phyloP scores from a whole-genome alignment of 1,140 invertebrate species.

The Papilio xuthus region DNA sequence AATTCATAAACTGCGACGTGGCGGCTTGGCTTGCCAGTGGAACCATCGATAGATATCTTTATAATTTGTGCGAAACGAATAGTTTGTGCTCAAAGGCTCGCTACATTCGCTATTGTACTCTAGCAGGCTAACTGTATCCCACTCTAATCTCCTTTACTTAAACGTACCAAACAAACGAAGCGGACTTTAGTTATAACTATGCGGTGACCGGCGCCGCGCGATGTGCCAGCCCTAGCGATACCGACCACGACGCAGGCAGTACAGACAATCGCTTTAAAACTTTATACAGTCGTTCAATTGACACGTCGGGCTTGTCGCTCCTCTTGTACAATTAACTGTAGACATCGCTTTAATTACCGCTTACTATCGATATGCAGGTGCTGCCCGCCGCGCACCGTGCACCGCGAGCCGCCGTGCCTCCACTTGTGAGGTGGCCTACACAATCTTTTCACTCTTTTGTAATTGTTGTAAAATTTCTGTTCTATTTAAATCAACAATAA shows the following conservation, averaged over 20 bases:
- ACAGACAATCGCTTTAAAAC: slow-evolving; percentile 58
- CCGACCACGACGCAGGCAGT: neutral
- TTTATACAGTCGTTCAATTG: slow-evolving; percentile 77
- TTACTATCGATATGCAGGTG: slow-evolving; percentile 39
- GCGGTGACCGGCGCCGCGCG: neutral
- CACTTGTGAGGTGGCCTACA: too few species aligned
- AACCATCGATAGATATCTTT: slow-evolving; percentile 35
- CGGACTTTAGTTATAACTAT: neutral
- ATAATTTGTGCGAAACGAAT: slow-evolving; percentile 37
- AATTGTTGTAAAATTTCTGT: too few species aligned
- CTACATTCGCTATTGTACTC: slow-evolving; percentile 71
- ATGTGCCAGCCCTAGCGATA: neutral
- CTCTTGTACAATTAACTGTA: slow-evolving; percentile 75
- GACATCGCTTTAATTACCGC: slow-evolving; percentile 53
- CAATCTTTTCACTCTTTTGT: too few species aligned
- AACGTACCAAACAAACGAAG: slow-evolving; percentile 1
- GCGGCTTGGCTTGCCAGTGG: neutral
- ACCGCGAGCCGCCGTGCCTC: neutral
- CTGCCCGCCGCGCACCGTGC: neutral
- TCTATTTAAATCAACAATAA: too few species aligned
- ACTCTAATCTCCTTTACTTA: slow-evolving; percentile 6
- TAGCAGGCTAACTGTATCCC: slow-evolving; percentile 66
- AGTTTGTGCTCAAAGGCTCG: slow-evolving; percentile 45
- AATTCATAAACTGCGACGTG: slow-evolving; percentile 34
- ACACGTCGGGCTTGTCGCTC: slow-evolving; percentile 73